These are phyloP conservation scores for Perodicticus potto DNA, from an alignment of 2,797 vertebrate genomes.

Conservation along the genomic window DNA sequence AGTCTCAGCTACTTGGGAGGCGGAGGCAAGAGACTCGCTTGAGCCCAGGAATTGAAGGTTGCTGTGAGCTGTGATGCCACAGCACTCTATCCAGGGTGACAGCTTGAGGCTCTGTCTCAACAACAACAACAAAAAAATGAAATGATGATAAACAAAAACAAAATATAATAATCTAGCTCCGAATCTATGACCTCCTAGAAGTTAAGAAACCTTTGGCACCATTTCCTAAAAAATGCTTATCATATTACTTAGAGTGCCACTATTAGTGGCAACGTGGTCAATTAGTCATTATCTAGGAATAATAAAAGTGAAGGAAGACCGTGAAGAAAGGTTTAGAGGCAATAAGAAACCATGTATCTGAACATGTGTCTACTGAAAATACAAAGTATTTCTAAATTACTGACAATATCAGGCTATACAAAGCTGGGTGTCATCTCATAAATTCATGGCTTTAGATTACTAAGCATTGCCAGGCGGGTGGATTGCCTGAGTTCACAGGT, in stretches of 20 bases:
- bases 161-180: slow-evolving; percentile 33
- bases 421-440: background rate
- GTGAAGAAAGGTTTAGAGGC: background rate
- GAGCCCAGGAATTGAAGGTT: too few species aligned
- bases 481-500: too few species aligned
- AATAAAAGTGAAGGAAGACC: slow-evolving; percentile 14
- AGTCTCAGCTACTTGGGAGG: too few species aligned
- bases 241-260: slow-evolving; percentile 4
- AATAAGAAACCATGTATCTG: slow-evolving; percentile 24
- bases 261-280: background rate
- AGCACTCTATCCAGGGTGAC: too few species aligned
- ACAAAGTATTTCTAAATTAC: slow-evolving; percentile 63
- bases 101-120: too few species aligned
- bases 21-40: too few species aligned
- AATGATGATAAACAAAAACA: slow-evolving; percentile 33
- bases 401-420: background rate
- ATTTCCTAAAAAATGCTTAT: slow-evolving; percentile 28
- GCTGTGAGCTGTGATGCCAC: too few species aligned
- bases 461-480: background rate
- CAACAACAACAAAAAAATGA: too few species aligned
- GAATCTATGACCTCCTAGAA: slow-evolving; percentile 18
- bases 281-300: slow-evolving; percentile 38
- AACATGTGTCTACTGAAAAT: slow-evolving; percentile 2
- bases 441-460: slow-evolving; percentile 15
- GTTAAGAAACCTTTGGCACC: background rate